These are phyloP conservation scores for Scopus umbretta DNA, from an alignment of 2,113 vertebrate species.

Conservation along the genomic window DNA sequence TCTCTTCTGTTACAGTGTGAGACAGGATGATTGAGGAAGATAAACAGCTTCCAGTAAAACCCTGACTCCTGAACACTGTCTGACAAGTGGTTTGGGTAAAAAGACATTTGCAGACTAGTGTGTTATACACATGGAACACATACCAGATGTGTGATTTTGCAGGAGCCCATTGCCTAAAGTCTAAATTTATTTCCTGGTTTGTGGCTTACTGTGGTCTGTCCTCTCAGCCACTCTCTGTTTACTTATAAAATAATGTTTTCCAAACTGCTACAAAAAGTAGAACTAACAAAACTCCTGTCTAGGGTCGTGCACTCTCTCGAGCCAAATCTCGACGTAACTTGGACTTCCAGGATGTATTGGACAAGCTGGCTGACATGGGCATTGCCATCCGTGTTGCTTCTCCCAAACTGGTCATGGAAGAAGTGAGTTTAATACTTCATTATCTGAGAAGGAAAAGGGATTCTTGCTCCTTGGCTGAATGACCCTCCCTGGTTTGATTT, in stretches of 20 bases:
- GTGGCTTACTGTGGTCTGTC: neutral
- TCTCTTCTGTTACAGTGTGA: neutral
- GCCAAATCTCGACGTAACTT: conserved; percentile 95
- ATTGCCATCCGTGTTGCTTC: conserved; percentile 97
- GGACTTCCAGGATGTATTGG: conserved; percentile 97
- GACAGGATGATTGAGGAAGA: neutral
- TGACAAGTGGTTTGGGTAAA: neutral
- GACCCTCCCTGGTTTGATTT: neutral
- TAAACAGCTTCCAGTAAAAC: neutral
- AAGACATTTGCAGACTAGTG: neutral
- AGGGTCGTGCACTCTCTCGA: conserved; percentile 95
- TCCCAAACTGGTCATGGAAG: conserved; percentile 98
- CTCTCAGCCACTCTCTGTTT: neutral
- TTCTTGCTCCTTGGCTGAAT: neutral
- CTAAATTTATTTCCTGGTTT: neutral
- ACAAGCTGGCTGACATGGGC: conserved; percentile 94
- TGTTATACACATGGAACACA: neutral
- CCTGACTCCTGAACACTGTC: neutral
- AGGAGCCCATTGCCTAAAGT: neutral
- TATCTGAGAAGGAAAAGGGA: neutral
- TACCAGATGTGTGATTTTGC: neutral
- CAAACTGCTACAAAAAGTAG: neutral
- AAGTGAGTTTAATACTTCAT: conserved; percentile 73
- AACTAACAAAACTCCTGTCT: neutral
- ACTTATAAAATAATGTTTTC: neutral